phyloP scores from a whole-genome alignment of 2,113 vertebrate species.

The Rousettus leschenaultii region DNA sequence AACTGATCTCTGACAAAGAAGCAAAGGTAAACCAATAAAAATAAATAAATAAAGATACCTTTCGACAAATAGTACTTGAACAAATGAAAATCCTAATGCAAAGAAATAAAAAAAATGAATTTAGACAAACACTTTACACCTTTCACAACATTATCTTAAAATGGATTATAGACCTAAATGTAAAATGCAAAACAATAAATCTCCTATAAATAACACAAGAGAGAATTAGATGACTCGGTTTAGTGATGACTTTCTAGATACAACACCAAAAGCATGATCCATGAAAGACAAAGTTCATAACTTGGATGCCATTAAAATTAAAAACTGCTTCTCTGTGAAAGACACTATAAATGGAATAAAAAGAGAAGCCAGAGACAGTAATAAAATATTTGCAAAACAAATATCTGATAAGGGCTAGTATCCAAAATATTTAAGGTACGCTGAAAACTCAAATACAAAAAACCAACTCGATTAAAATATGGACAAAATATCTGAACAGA shows the following conservation, averaged over 20 bases:
- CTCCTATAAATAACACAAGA: neutral
- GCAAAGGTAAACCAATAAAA: neutral
- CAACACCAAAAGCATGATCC: neutral
- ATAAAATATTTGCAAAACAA: neutral
- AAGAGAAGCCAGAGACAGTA: neutral
- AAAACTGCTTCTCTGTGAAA: neutral
- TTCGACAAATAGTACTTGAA: neutral
- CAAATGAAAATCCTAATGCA: neutral
- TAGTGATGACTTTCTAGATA: neutral
- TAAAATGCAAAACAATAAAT: neutral
- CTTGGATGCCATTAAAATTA: neutral
- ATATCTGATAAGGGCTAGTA: neutral
- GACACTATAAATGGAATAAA: neutral
- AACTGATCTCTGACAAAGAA: neutral
- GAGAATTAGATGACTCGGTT: neutral
- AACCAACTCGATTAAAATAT: neutral
- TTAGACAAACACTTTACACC: accelerated
- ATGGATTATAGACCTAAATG: neutral
- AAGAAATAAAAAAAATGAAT: neutral
- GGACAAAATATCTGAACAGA: neutral
- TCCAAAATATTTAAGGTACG: neutral
- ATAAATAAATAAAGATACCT: neutral
- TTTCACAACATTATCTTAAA: neutral
- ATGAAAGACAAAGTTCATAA: neutral
- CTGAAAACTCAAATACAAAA: neutral